A percentile compares a stretch with the other conserved stretches of the same genome.
phyloP scores from a whole-genome alignment of 2,113 vertebrate genomes.

The Pygoscelis adeliae region DNA sequence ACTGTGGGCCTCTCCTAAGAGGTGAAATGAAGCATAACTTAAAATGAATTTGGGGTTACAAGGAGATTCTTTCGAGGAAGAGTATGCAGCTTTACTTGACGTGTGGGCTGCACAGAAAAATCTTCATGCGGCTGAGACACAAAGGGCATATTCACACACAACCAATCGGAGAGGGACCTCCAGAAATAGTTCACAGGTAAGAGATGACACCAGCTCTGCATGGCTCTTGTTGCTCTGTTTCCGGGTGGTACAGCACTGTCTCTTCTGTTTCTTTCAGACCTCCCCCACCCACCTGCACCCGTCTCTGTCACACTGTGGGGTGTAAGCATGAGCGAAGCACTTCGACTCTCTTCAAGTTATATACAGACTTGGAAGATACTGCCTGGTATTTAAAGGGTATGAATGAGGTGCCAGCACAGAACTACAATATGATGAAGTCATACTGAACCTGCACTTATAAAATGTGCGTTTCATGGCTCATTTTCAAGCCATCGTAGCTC shows the following conservation, averaged over 20 bases:
- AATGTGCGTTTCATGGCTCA: neutral
- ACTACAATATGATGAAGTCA: neutral
- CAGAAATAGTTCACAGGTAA: neutral
- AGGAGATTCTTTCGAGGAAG: neutral
- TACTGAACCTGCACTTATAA: neutral
- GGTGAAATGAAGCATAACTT: neutral
- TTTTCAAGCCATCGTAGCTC: neutral
- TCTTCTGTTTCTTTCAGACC: neutral
- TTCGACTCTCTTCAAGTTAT: rapidly evolving
- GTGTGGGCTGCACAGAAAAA: neutral
- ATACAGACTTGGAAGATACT: neutral
- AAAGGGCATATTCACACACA: too few relatives aligned
- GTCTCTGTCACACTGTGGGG: rapidly evolving
- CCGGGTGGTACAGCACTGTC: neutral
- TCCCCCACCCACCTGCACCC: neutral
- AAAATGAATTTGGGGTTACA: neutral
- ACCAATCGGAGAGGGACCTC: neutral
- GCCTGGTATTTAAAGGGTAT: neutral
- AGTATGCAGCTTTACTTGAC: neutral
- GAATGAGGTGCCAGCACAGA: neutral
- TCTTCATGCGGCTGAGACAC: neutral
- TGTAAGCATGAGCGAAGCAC: neutral
- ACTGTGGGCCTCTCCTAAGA: neutral
- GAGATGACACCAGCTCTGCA: neutral
- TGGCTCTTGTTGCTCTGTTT: neutral